Evolutionary conservation across 1,140 invertebrate genomes (phyloP).

Genomic region (Mactra quadrangularis): DNA sequence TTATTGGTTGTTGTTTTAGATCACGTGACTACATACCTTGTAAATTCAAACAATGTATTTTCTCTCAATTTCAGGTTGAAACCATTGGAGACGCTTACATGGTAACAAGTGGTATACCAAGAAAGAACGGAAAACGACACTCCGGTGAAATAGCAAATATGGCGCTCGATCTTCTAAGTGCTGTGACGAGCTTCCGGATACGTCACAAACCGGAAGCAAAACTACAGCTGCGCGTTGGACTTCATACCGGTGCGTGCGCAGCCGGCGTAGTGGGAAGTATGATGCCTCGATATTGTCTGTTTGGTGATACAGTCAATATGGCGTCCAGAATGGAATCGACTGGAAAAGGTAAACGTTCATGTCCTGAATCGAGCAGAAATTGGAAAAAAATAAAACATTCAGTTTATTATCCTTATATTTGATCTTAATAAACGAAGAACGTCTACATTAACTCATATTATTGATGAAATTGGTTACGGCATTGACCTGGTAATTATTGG

Average conservation of each 20-base stretch:
- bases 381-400: no score
- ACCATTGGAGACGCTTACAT: constrained; percentile 98
- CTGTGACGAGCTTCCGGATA: constrained; percentile 93
- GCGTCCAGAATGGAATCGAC: constrained; percentile 96
- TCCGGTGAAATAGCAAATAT: constrained; percentile 93
- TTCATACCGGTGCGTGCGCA: constrained; percentile 94
- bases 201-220: constrained; percentile 93
- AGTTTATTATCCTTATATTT: no score
- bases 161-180: constrained; percentile 93
- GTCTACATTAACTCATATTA: no score
- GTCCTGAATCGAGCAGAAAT: no score
- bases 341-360: constrained; percentile 56
- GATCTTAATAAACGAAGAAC: no score
- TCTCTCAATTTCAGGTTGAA: constrained; percentile 89
- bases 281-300: constrained; percentile 94
- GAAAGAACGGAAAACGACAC: constrained; percentile 91
- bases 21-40: no score
- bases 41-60: no score
- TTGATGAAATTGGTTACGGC: no score
- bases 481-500: no score
- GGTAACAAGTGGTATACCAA: constrained; percentile 95
- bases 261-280: constrained; percentile 94
- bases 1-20: no score
- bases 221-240: constrained; percentile 95
- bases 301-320: constrained; percentile 95